phyloP scores from a whole-genome alignment of 1,140 invertebrate genomes.

The Mercenaria mercenaria region DNA sequence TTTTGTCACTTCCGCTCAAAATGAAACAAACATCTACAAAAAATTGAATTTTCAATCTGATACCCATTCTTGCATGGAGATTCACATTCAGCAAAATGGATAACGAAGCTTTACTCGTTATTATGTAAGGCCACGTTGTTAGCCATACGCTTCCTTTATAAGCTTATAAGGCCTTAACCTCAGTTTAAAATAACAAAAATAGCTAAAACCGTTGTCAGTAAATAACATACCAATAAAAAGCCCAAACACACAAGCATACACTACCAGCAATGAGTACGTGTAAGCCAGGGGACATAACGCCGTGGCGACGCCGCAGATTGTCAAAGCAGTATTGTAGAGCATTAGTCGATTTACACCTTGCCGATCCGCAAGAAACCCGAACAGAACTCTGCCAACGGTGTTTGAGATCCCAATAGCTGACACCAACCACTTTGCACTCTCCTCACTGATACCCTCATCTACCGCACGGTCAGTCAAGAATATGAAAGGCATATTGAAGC shows the following conservation, averaged over 20 bases:
- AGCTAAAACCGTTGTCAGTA: too few species aligned
- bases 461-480: slow-evolving; percentile 89
- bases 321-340: slow-evolving; percentile 95
- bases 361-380: slow-evolving; percentile 87
- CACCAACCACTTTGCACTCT: slow-evolving; percentile 94
- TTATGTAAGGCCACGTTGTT: too few species aligned
- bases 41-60: too few species aligned
- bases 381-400: slow-evolving; percentile 87
- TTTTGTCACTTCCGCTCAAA: too few species aligned
- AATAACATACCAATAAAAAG: slow-evolving; percentile 91
- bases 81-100: too few species aligned
- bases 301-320: slow-evolving; percentile 92
- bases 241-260: slow-evolving; percentile 94
- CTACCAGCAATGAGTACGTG: slow-evolving; percentile 90
- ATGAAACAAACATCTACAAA: too few species aligned
- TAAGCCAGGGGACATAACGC: slow-evolving; percentile 91
- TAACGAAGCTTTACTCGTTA: too few species aligned
- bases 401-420: slow-evolving; percentile 94
- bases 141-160: too few species aligned
- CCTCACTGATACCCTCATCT: slow-evolving; percentile 87
- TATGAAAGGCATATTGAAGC: slow-evolving; percentile 97
- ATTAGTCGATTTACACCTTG: slow-evolving; percentile 87
- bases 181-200: too few species aligned
- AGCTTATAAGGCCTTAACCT: too few species aligned
- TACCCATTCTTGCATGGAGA: too few species aligned